Evolutionary conservation across 2,888 invertebrate genomes (phyloP).

Genomic region (Ennomos erosarius): DNA sequence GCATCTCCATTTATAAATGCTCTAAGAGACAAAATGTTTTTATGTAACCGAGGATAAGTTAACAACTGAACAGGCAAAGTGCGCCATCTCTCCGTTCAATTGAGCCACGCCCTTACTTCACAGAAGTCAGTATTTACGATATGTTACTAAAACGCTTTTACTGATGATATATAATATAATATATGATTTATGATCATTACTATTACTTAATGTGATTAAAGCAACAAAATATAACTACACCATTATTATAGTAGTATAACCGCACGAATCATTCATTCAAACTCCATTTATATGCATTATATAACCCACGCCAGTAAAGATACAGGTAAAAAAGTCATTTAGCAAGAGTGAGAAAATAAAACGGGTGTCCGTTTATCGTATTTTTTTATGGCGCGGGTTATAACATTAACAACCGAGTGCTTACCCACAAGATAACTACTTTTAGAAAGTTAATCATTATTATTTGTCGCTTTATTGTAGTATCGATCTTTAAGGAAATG

Average conservation of each 20-base stretch:
- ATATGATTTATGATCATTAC: not conserved
- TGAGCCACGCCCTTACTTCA: conserved; percentile 10
- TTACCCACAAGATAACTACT: conserved; percentile 40
- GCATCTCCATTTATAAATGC: no score
- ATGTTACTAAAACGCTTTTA: no score
- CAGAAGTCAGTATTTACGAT: conserved; percentile 15
- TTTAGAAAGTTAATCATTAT: conserved; percentile 40
- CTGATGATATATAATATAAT: no score
- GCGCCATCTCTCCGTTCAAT: no score
- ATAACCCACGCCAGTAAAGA: not conserved
- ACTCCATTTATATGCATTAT: conserved; percentile 3
- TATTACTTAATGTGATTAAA: not conserved
- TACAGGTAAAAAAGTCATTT: no score
- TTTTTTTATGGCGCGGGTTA: not conserved
- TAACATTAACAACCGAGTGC: conserved; percentile 30
- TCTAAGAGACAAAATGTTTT: no score
- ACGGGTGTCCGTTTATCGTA: no score
- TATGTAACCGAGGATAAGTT: no score
- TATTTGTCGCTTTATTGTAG: conserved; percentile 45
- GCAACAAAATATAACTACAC: conserved; percentile 7
- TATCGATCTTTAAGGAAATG: conserved; percentile 35
- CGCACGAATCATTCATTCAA: conserved; percentile 12
- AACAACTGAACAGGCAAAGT: no score
- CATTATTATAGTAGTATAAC: not conserved
- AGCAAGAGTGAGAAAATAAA: no score